Evolutionary conservation across 2,888 invertebrate species (phyloP), one percentile per base, ranked within the genome.

Genomic region (Amiota minor): DNA sequence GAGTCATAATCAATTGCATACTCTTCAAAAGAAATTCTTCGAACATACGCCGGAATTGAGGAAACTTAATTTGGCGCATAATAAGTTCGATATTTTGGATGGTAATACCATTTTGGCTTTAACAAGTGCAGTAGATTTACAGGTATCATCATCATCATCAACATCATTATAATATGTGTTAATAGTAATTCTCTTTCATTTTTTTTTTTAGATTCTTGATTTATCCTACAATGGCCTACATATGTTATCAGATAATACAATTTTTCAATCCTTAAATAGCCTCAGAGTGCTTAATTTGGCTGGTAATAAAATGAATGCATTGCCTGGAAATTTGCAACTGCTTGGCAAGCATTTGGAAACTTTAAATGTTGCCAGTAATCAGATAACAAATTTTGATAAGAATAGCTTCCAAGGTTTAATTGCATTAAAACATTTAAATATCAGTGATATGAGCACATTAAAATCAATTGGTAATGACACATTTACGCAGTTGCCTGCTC

Each of bases 1-100:
- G 55, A 92, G 93, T 18, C 91, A 92, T 87, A 94, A 94, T 86
- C 87, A 91, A 81, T 92, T 94, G 71, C 92, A 92, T 80, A 92
- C 92, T 4, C 85, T 94, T 78, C 92, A 92, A 82, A 89, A 91
- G 76, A 91, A 92, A 70, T 83, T 93, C 53, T 94, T 94, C 84
- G 91, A 93, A 84, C 92, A 93, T 83, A 92, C 92, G 72, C 93
- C 93, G 0, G 91, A 92, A 77, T 82, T 94, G 80, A 91, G 91
- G 18, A 90, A 91, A 76, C 88, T 94, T 9, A 92, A 92, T 79
- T 88, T 94, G 72, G 92, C 92, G 84, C 91, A 92, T 80, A 94
- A 94, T 80, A 90, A 91, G 11, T 91, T 94, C 45, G 59, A 50
- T 91, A 90, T 92, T 67, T 87, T 94, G 46, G 94, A 94, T 82